Evolutionary conservation across 2,113 vertebrate genomes (phyloP), one percentile per base, ranked within the genome.

Genomic region (Neomonachus schauinslandi): DNA sequence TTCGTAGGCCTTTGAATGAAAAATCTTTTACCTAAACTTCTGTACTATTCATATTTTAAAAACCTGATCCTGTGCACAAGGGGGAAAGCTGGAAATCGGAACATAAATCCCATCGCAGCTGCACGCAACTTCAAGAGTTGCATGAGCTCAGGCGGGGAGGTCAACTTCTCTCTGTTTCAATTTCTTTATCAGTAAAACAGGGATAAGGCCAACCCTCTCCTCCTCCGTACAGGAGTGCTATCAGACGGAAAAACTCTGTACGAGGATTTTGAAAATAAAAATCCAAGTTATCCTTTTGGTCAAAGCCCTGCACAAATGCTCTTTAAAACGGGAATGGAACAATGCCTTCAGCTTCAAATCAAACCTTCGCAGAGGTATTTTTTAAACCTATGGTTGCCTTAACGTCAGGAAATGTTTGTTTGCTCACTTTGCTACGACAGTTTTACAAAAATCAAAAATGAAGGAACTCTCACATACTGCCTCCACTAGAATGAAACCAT

Each of bases 331-430:
- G 79, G n/a, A 80, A 53, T 6, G 26, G 36, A 46, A 33, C 36
- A 76, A 33, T 65, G 42, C 4, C 55, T 77, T 55, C 55, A 33
- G 74, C 49, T 84, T 96, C 89, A 63, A 74, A 77, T 13, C 42
- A 31, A 89, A 10, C 51, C 39, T 87, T 49, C 26, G 6, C 9
- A 49, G 83, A 83, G 22, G 59, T 19, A 3, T 46, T 65, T 91
- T 4, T 65, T 61, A n/a, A 26, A 42, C 65, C 77, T 85, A 16
- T 10, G 51, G 89, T 97, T 95, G 87, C 95, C 59, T 95, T 49
- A 80, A 72, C 89, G 76, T 97, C 89, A 89, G 94, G 98, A 97
- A 97, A 57, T 86, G 97, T 96, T 97, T 98, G 93, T 67, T 98
- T 96, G 26, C 80, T 72, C 16, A 87, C 59, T 86, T 95, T 94